Evolutionary conservation across 2,888 invertebrate genomes (phyloP).

Genomic region (Pristionchus fissidentatus): DNA sequence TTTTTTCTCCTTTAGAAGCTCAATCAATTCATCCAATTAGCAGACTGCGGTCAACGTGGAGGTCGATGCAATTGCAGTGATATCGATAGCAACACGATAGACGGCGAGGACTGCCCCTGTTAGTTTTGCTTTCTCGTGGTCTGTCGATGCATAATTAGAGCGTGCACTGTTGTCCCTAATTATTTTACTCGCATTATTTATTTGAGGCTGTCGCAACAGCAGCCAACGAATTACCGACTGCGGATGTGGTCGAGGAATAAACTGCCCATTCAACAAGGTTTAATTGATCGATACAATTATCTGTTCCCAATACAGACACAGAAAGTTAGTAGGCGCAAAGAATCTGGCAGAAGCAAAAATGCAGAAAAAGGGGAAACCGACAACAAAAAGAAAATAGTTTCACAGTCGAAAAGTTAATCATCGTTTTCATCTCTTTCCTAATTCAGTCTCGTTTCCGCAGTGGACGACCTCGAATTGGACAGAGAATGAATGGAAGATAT

Average conservation of each 20-base stretch:
- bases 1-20: background rate
- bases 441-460: slow-evolving; percentile 36
- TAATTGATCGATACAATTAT: background rate
- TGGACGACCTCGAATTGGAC: slow-evolving; percentile 15
- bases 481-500: background rate
- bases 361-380: too few relatives aligned
- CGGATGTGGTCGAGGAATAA: slow-evolving; percentile 24
- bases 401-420: background rate
- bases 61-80: background rate
- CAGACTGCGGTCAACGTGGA: background rate
- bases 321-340: too few relatives aligned
- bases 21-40: background rate
- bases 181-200: too few relatives aligned
- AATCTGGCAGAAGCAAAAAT: too few relatives aligned
- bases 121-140: too few relatives aligned
- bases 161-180: too few relatives aligned
- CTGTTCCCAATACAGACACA: too few relatives aligned
- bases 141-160: too few relatives aligned
- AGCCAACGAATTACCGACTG: slow-evolving; percentile 8
- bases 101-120: background rate
- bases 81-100: slow-evolving; percentile 3
- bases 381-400: too few relatives aligned
- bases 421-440: background rate
- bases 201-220: background rate
- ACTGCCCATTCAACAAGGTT: slow-evolving; percentile 37